phyloP scores from a whole-genome alignment of 2,113 vertebrate genomes.

The Alligator mississippiensis region DNA sequence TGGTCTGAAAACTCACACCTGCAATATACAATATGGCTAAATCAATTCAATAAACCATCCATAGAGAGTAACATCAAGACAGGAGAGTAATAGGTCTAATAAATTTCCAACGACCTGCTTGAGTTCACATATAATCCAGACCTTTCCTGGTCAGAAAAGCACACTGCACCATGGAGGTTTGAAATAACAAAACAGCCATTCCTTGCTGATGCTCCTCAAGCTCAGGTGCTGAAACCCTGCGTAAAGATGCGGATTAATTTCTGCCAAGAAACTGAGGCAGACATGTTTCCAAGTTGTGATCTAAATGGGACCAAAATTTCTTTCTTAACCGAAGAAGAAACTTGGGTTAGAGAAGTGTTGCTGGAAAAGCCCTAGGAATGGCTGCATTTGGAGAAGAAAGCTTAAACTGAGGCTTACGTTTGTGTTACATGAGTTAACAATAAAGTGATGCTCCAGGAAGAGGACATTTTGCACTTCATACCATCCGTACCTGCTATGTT shows the following conservation, averaged over 20 bases:
- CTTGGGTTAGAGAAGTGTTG: background rate
- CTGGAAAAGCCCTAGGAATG: background rate
- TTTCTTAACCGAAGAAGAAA: background rate
- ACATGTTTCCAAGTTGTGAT: background rate
- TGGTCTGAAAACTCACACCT: background rate
- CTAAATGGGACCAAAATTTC: background rate
- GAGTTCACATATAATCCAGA: background rate
- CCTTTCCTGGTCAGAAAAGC: background rate
- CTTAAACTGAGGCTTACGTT: fast-evolving
- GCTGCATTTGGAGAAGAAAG: fast-evolving
- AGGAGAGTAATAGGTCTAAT: background rate
- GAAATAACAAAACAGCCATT: background rate
- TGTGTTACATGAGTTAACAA: background rate
- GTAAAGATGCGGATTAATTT: background rate
- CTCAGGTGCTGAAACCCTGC: background rate
- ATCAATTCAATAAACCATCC: background rate
- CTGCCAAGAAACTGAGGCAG: background rate
- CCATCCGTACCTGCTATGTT: background rate
- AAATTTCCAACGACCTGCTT: background rate
- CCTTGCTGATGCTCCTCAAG: background rate
- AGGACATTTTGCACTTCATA: background rate
- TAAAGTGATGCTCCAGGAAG: background rate
- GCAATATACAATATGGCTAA: background rate
- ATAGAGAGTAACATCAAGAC: background rate
- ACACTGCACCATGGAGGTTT: background rate